These are phyloP conservation scores for Mionectes macconnelli DNA, from an alignment of 2,113 vertebrate species.

Conservation along the genomic window DNA sequence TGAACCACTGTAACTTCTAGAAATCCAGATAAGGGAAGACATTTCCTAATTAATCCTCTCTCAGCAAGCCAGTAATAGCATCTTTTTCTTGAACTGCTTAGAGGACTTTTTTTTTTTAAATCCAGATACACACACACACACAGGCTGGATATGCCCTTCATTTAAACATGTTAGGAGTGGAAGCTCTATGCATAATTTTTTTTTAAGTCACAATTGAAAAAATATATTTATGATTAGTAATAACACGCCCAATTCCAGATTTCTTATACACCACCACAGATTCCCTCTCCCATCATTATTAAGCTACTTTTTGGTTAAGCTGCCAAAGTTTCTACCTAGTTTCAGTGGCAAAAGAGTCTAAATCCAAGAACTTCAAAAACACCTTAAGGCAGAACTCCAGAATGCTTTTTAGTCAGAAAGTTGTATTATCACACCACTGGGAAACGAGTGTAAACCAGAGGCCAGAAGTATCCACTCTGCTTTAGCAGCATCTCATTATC, in stretches of 20 bases:
- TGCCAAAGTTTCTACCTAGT: not conserved
- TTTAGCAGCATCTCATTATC: not conserved
- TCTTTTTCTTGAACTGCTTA: conserved; percentile 36
- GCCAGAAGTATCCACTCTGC: not conserved
- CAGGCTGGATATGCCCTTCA: not conserved
- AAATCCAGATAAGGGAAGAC: conserved; percentile 51
- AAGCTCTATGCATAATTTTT: not conserved
- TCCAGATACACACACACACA: not conserved
- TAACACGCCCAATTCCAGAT: not conserved
- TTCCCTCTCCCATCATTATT: not conserved
- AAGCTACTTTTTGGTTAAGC: not conserved
- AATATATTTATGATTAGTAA: not conserved
- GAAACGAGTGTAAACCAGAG: not conserved
- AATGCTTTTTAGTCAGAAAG: not conserved
- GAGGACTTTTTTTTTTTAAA: not conserved
- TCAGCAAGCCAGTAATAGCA: conserved; percentile 38
- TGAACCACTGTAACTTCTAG: conserved; percentile 68
- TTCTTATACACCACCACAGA: not conserved
- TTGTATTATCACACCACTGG: not conserved
- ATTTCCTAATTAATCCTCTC: conserved; percentile 55
- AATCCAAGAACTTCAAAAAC: not conserved
- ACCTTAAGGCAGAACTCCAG: not conserved
- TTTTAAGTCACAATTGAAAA: not conserved
- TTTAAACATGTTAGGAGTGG: not conserved
- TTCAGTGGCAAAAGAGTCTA: not conserved